phyloP scores from a whole-genome alignment of 2,797 vertebrate species.

The Periparus ater region DNA sequence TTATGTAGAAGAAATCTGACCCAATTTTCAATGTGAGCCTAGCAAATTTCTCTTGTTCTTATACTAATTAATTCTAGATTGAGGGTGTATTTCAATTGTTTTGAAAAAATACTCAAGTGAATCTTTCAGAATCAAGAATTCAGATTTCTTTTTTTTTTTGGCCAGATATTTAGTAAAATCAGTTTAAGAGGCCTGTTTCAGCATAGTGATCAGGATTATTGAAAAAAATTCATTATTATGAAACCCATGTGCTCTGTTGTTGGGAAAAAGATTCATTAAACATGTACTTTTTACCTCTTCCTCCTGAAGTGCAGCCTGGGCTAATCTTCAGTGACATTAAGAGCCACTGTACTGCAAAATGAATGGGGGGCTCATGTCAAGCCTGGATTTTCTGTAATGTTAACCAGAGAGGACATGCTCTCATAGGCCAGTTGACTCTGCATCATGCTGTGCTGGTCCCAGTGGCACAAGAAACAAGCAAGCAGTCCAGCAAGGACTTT shows the following conservation, averaged over 20 bases:
- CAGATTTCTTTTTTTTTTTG: not conserved
- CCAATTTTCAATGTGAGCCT: not conserved
- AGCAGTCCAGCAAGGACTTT: not conserved
- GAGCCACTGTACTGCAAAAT: rapidly evolving
- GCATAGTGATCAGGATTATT: not conserved
- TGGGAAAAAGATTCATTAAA: not conserved
- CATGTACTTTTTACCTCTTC: not conserved
- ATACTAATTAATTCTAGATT: not conserved
- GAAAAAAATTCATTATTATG: not conserved
- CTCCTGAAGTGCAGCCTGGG: not conserved
- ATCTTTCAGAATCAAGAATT: not conserved
- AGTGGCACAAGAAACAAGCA: not conserved
- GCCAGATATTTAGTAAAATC: not conserved
- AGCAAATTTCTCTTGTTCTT: not conserved
- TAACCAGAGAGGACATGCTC: not conserved
- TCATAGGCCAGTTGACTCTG: not conserved
- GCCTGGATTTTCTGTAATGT: not conserved
- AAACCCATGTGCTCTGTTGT: not conserved
- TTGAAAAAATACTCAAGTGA: not conserved
- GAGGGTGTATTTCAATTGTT: not conserved
- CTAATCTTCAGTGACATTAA: not conserved
- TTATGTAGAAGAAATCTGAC: not conserved
- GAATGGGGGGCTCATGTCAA: not conserved
- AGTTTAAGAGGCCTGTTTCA: not conserved
- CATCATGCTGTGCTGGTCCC: not conserved